These are phyloP conservation scores for Helarctos malayanus DNA, from an alignment of 2,797 vertebrate genomes.

Conservation along the genomic window DNA sequence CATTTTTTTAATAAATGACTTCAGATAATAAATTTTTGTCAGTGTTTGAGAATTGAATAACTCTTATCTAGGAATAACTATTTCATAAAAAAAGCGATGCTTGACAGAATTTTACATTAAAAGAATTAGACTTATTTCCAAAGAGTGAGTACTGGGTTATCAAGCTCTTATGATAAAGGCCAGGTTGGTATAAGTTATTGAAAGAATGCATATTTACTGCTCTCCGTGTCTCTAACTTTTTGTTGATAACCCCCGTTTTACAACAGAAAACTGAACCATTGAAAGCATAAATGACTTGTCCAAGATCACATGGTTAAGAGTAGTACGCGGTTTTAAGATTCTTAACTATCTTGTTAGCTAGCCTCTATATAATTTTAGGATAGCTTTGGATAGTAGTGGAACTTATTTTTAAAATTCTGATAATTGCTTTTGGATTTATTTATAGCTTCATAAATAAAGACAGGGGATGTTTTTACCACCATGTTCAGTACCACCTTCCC, in stretches of 20 bases:
- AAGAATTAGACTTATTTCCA: constrained; percentile 29
- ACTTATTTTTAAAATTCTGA: constrained; percentile 17
- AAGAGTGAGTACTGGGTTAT: neutral
- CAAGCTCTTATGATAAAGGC: neutral
- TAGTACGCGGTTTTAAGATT: neutral
- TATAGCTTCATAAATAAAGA: neutral
- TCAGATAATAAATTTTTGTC: constrained; percentile 20
- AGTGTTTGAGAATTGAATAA: constrained; percentile 45
- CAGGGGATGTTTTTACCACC: neutral
- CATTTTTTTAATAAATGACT: constrained; percentile 38
- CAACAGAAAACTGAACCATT: neutral
- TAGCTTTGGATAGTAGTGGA: neutral
- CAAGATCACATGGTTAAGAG: neutral
- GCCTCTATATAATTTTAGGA: neutral
- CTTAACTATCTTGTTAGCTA: neutral
- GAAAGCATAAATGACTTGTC: neutral
- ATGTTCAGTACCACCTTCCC: neutral
- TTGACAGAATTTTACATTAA: constrained; percentile 62
- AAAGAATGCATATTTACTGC: neutral
- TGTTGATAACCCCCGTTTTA: constrained; percentile 14
- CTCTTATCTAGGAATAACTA: neutral
- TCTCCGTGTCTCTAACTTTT: neutral
- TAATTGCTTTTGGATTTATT: neutral
- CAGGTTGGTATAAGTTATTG: neutral
- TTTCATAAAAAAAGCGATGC: neutral